phyloP scores from a whole-genome alignment of 2,888 invertebrate genomes.

The Nasonovia ribisnigri region DNA sequence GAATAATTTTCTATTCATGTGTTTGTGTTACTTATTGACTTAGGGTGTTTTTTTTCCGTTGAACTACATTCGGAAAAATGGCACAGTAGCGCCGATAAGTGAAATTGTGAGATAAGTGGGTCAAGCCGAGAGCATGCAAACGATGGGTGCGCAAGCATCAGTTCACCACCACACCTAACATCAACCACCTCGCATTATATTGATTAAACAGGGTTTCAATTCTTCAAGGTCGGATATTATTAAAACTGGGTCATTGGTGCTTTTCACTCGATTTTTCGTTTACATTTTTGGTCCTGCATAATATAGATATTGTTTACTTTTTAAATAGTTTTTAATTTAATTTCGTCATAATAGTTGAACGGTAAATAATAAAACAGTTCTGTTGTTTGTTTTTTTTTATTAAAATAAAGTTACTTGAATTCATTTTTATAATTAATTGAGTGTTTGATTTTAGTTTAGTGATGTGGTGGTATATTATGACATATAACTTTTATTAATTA shows the following conservation, averaged over 20 bases:
- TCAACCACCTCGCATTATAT: conserved; percentile 47
- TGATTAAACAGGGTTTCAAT: conserved; percentile 59
- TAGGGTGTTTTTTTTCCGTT: background rate
- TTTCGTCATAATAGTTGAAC: background rate
- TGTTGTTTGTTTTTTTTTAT: no score
- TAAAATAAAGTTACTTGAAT: no score
- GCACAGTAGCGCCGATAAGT: background rate
- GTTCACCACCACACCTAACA: conserved; percentile 39
- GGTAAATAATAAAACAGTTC: background rate
- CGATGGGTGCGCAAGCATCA: conserved; percentile 41
- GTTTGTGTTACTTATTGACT: background rate
- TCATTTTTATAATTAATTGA: no score
- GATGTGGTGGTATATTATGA: no score
- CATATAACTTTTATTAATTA: no score
- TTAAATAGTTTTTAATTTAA: background rate
- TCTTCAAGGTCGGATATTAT: conserved; percentile 53
- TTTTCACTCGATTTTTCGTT: conserved; percentile 9
- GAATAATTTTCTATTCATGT: background rate
- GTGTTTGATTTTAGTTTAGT: no score
- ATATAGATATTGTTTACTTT: conserved; percentile 9
- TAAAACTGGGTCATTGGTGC: conserved; percentile 53
- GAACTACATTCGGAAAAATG: background rate
- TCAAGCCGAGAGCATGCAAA: conserved; percentile 54
- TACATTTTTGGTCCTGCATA: conserved; percentile 7
- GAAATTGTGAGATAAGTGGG: conserved; percentile 41